Base-by-base conservation (phyloP, 2,113 vertebrate species). In the Andinoacara biseriatus region DNA sequence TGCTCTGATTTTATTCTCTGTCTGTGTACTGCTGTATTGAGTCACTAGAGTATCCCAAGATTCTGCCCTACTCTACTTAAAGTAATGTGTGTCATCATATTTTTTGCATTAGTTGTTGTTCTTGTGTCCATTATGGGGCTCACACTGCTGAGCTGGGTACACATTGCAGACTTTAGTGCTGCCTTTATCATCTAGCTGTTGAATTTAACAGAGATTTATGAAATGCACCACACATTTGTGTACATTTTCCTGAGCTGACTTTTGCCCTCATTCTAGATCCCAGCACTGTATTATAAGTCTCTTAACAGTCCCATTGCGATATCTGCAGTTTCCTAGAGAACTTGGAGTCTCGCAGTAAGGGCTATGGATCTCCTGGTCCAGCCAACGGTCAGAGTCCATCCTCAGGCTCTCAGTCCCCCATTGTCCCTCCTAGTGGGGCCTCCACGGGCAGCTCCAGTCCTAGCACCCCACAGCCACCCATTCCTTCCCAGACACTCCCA, bases 401-500 rank as follows among this genome's bases (percentile, higher is more conserved):
- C 20, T 98, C 98, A 0, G 98, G 97, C 62, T 98, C 98, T 26
- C 98, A 98, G 95, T 99, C 98, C 1, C 98, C 98, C 0, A 85
- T 97, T 0, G 95, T 97, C 1, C 96, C 97, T 7, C 96, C 94
- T 0, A 96, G 96, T n/a, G 90, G 96, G 1, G 88, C 96, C 0
- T 98, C 97, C 0, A 97, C 97, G 0, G 96, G 96, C 86, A 98
- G 97, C 92, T 99, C 98, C 83, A 98, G 97, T 83, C 97, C 98
- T 0, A 90, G 97, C 88, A 97, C 97, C 0, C 97, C 97, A 0
- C 97, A 98, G 89, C 96, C 93, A 0, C 92, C 92, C 0, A 35
- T 92, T 0, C 94, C 93, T 24, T 40, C 85, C 49, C 95, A 89
- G 1, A 82, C 74, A 5, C 74, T 90, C 10, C 86, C 94, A 1